These are phyloP conservation scores for Callitettix versicolor DNA, from an alignment of 1,140 invertebrate species.

Conservation along the genomic window DNA sequence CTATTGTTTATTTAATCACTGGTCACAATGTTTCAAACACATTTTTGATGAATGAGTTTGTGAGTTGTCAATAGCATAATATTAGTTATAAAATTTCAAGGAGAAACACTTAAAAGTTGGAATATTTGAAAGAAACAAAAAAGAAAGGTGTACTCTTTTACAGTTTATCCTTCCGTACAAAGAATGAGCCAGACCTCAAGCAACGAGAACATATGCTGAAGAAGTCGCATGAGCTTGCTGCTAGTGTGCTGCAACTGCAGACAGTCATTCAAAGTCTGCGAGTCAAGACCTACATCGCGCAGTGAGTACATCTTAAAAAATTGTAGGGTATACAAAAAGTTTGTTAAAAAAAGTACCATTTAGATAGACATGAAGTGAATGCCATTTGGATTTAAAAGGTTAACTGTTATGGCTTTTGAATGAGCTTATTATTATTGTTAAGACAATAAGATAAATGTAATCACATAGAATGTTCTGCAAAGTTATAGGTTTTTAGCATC, in stretches of 20 bases:
- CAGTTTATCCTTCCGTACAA: conserved; percentile 33
- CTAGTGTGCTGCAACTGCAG: conserved; percentile 51
- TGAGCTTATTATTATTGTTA: too few relatives aligned
- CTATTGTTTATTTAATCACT: too few relatives aligned
- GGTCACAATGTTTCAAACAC: too few relatives aligned
- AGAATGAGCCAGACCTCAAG: conserved; percentile 34
- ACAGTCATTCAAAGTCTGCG: conserved; percentile 56
- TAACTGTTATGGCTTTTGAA: conserved; percentile 8
- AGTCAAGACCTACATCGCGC: conserved; percentile 66
- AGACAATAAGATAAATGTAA: not conserved
- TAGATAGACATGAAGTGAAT: conserved; percentile 4
- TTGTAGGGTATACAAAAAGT: not conserved
- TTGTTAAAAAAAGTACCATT: not conserved
- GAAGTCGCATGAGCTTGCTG: conserved; percentile 58
- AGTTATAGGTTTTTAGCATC: too few relatives aligned
- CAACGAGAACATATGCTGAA: conserved; percentile 43
- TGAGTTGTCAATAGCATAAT: too few relatives aligned
- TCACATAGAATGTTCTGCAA: not conserved
- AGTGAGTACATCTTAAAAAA: conserved; percentile 40
- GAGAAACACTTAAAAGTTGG: too few relatives aligned
- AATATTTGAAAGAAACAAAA: too few relatives aligned
- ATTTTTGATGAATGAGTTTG: too few relatives aligned
- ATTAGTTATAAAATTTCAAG: too few relatives aligned
- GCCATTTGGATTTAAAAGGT: conserved; percentile 14
- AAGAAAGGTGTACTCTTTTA: too few relatives aligned